phyloP scores from a whole-genome alignment of 2,797 vertebrate genomes.

The Podarcis lilfordi region DNA sequence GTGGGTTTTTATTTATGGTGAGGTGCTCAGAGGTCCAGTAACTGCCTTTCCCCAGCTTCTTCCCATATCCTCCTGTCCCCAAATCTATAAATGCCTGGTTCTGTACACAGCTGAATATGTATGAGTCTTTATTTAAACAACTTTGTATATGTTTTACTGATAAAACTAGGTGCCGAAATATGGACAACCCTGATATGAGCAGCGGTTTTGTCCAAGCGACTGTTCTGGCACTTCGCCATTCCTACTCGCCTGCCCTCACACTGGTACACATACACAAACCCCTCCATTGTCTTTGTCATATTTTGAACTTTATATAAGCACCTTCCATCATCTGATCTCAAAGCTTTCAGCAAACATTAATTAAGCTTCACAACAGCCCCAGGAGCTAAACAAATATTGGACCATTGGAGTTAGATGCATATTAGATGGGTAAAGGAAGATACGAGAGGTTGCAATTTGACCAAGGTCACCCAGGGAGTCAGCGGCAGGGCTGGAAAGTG shows the following conservation, averaged over 20 bases:
- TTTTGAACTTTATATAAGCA: constrained; percentile 56
- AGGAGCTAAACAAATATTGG: constrained; percentile 64
- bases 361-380: constrained; percentile 65
- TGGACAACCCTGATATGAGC: constrained; percentile 65
- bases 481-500: constrained; percentile 8
- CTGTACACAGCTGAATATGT: constrained; percentile 46
- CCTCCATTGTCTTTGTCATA: constrained; percentile 58
- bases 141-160: constrained; percentile 41
- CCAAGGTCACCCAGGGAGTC: constrained; percentile 58
- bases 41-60: constrained; percentile 9
- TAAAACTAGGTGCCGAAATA: constrained; percentile 59
- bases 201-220: constrained; percentile 48
- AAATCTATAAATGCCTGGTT: constrained; percentile 10
- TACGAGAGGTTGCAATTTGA: constrained; percentile 40
- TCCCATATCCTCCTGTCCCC: constrained; percentile 42
- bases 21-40: constrained; percentile 19
- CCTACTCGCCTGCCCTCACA: not conserved
- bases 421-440: constrained; percentile 60
- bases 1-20: constrained; percentile 33
- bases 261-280: not conserved
- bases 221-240: constrained; percentile 61
- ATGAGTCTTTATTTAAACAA: constrained; percentile 65
- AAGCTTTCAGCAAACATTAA: constrained; percentile 69
- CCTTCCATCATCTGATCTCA: constrained; percentile 66
- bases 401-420: constrained; percentile 35